These are phyloP conservation scores for Gobius niger DNA, from an alignment of 2,113 vertebrate species.

Conservation along the genomic window DNA sequence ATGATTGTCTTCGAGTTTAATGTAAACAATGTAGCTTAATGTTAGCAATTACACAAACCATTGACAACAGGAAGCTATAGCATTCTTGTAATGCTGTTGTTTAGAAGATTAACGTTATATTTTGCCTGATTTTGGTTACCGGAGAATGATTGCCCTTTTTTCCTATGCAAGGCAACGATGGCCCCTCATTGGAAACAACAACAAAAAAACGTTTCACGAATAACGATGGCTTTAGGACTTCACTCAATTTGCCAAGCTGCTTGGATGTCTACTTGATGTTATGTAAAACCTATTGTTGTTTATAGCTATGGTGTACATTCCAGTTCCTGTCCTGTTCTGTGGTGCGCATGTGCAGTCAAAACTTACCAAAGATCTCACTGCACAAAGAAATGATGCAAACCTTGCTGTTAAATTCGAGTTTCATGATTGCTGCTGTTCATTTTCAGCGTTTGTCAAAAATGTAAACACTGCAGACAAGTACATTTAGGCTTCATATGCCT, in stretches of 20 bases:
- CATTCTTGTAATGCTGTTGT: background rate
- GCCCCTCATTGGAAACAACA: background rate
- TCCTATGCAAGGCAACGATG: background rate
- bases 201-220: background rate
- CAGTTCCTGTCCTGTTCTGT: background rate
- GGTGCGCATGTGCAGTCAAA: background rate
- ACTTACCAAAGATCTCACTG: too few relatives aligned
- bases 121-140: background rate
- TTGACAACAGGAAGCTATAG: background rate
- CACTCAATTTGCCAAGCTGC: background rate
- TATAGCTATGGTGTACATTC: too few relatives aligned
- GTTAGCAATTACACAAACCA: background rate
- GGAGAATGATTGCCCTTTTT: conserved; percentile 5
- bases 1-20: background rate
- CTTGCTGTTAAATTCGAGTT: too few relatives aligned
- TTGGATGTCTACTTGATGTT: too few relatives aligned
- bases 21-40: background rate
- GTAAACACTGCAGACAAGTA: too few relatives aligned
- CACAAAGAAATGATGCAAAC: too few relatives aligned
- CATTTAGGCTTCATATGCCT: too few relatives aligned
- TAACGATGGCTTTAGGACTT: background rate
- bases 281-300: too few relatives aligned
- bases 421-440: too few relatives aligned
- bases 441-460: too few relatives aligned
- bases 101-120: background rate